These are phyloP conservation scores for Diorhabda sublineata DNA, from an alignment of 1,140 invertebrate genomes.

Conservation along the genomic window DNA sequence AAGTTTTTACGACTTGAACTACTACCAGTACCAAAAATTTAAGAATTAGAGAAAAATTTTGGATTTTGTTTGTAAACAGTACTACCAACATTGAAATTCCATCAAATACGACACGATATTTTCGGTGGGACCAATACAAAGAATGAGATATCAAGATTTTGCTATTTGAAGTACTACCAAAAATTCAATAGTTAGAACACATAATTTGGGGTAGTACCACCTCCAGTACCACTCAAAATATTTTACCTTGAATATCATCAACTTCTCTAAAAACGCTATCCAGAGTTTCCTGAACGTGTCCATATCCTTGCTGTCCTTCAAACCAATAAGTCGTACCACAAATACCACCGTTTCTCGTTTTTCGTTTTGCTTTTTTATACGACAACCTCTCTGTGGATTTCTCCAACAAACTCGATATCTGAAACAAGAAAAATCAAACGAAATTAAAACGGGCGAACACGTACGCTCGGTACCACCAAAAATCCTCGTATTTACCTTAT, in stretches of 20 bases:
- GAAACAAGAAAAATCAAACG: not conserved
- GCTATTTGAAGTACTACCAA: too few relatives aligned
- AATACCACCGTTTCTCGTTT: conserved; percentile 8
- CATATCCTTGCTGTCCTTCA: conserved; percentile 6
- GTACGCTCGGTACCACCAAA: not conserved
- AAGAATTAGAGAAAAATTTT: too few relatives aligned
- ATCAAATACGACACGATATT: too few relatives aligned
- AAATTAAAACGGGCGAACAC: not conserved
- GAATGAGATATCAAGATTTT: too few relatives aligned
- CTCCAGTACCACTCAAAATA: not conserved
- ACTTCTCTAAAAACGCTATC: conserved; percentile 19
- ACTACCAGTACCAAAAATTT: too few relatives aligned
- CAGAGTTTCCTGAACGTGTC: conserved; percentile 15
- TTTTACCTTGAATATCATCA: conserved; percentile 17
- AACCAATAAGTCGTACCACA: conserved; percentile 1
- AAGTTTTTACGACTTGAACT: too few relatives aligned
- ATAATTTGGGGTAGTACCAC: too few relatives aligned
- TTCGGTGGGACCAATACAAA: too few relatives aligned
- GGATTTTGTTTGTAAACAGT: too few relatives aligned
- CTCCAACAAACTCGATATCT: conserved; percentile 8
- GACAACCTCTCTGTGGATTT: conserved; percentile 1
- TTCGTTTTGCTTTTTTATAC: conserved; percentile 11
- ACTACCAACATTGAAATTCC: too few relatives aligned
- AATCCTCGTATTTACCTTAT: conserved; percentile 14
- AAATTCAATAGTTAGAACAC: too few relatives aligned